Evolutionary conservation across 2,888 invertebrate species (phyloP).

Genomic region (Eupithecia centaureata): DNA sequence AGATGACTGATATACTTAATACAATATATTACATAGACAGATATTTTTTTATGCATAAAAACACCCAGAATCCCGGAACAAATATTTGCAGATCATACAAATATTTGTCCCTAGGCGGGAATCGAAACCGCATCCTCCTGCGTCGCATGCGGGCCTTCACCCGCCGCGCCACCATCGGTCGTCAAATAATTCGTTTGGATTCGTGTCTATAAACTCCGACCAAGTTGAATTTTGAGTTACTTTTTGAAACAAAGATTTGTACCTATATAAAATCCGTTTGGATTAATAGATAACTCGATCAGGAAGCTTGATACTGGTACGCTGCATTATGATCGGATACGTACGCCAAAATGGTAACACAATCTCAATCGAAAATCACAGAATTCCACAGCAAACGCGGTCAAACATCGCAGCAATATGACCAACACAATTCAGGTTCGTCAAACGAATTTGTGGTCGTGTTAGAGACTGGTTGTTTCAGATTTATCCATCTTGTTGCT

Average conservation of each 20-base stretch:
- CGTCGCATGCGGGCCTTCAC: too few species aligned
- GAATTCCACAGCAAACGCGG: conserved; percentile 25
- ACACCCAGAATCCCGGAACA: too few species aligned
- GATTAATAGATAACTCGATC: not conserved
- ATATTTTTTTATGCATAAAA: too few species aligned
- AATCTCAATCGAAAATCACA: conserved; percentile 26
- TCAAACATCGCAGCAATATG: conserved; percentile 10
- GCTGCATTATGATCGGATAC: conserved; percentile 21
- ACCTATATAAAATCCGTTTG: not conserved
- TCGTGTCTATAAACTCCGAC: not conserved
- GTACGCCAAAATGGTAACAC: conserved; percentile 18
- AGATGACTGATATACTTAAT: too few species aligned
- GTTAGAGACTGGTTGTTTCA: not conserved
- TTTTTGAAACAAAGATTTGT: not conserved
- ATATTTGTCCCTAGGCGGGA: too few species aligned
- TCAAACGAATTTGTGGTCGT: not conserved
- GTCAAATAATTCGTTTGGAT: too few species aligned
- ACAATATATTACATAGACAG: too few species aligned
- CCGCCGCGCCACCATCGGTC: too few species aligned
- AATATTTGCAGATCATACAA: too few species aligned
- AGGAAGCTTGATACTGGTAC: not conserved
- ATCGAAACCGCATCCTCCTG: too few species aligned
- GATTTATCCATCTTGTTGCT: not conserved
- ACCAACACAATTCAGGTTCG: conserved; percentile 14
- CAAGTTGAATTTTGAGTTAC: not conserved